Evolutionary conservation across 2,888 invertebrate genomes (phyloP).

Genomic region (Eulithis prunata): DNA sequence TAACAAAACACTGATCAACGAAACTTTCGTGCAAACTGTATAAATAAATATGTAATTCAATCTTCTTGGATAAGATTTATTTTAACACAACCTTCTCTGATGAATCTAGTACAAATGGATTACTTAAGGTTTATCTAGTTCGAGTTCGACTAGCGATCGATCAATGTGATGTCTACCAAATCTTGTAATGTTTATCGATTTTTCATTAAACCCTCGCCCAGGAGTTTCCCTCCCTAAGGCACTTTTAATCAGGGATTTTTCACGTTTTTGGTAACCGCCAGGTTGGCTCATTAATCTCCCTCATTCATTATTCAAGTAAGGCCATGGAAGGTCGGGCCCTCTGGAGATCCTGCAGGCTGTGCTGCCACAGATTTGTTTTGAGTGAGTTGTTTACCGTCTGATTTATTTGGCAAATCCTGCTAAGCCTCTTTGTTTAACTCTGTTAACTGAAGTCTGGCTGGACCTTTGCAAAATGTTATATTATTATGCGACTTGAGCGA

Average conservation of each 20-base stretch:
- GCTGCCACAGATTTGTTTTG: conserved; percentile 23
- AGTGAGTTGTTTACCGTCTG: conserved; percentile 19
- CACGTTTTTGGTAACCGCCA: conserved; percentile 34
- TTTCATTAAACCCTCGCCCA: conserved; percentile 22
- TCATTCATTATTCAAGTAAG: conserved; percentile 43
- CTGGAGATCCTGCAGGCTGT: conserved; percentile 15
- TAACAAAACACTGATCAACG: conserved; percentile 4
- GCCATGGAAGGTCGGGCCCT: conserved; percentile 29
- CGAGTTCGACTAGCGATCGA: conserved; percentile 3
- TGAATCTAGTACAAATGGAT: background rate
- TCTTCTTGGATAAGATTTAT: conserved; percentile 10
- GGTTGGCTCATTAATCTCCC: conserved; percentile 38
- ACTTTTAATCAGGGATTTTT: conserved; percentile 35
- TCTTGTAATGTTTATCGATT: conserved; percentile 21
- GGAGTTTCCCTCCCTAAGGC: conserved; percentile 24
- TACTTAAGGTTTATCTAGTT: background rate
- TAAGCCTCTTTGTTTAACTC: background rate
- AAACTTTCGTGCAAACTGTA: background rate
- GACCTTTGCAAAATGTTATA: background rate
- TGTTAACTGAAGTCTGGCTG: background rate
- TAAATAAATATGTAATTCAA: conserved; percentile 1
- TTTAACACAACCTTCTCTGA: background rate
- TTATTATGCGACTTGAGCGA: background rate
- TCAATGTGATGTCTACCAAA: conserved; percentile 7
- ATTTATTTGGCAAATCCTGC: conserved; percentile 15